These are phyloP conservation scores for Nephrotoma flavescens DNA, from an alignment of 2,888 invertebrate species.

Conservation along the genomic window DNA sequence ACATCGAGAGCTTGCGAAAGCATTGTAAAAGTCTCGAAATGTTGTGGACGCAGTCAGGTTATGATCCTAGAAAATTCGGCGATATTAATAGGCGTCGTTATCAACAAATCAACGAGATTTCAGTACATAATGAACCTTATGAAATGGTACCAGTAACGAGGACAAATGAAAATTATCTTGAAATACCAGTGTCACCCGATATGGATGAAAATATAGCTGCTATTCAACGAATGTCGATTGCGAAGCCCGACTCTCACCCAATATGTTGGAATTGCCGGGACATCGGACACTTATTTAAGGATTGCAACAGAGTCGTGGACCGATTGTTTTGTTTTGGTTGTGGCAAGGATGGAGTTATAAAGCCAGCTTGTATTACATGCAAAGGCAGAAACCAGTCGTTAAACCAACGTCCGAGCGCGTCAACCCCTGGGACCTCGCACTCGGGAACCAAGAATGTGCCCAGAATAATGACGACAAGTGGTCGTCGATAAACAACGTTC, in stretches of 20 bases:
- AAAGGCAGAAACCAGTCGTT: background rate
- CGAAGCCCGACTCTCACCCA: background rate
- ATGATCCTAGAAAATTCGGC: background rate
- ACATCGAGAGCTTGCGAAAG: background rate
- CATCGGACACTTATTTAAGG: background rate
- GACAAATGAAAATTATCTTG: background rate
- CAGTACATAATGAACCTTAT: background rate
- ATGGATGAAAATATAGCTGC: background rate
- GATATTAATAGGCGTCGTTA: background rate
- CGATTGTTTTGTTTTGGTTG: background rate
- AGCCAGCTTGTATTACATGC: background rate
- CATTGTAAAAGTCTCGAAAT: background rate
- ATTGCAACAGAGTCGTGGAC: background rate
- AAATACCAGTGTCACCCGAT: background rate
- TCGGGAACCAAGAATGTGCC: background rate
- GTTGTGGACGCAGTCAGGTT: background rate
- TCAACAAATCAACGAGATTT: background rate
- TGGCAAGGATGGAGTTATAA: background rate
- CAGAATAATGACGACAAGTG: background rate
- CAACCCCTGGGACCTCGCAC: background rate
- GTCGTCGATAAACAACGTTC: background rate
- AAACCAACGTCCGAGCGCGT: background rate
- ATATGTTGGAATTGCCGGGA: background rate
- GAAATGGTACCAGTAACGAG: background rate
- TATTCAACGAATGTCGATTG: background rate